Percentiles rank a stretch among this genome's conserved stretches.
Evolutionary conservation across 1,140 invertebrate genomes (phyloP).

Genomic region (Drosophila cardini): DNA sequence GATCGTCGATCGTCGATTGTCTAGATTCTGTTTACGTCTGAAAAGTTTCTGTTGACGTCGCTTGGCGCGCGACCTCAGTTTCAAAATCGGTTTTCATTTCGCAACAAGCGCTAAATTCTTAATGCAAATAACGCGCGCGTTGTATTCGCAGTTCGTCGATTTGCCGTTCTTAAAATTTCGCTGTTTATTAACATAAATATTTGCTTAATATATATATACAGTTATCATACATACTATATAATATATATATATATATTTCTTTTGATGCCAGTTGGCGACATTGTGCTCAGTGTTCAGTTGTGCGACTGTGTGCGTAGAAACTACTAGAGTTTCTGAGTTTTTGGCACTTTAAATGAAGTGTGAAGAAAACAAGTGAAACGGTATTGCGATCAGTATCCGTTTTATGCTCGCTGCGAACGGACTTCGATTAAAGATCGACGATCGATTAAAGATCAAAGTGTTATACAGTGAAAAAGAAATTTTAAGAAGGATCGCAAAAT

Average conservation of each 20-base stretch:
- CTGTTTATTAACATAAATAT: conserved; percentile 74
- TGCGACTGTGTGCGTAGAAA: conserved; percentile 61
- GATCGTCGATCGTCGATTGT: conserved; percentile 26
- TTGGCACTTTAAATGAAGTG: conserved; percentile 74
- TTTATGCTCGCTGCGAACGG: conserved; percentile 68
- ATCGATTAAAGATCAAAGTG: not conserved
- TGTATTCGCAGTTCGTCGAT: conserved; percentile 58
- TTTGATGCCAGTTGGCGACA: conserved; percentile 62
- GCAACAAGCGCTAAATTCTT: conserved; percentile 76
- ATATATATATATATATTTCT: conserved; percentile 69
- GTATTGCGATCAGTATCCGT: conserved; percentile 68
- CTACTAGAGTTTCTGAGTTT: conserved; percentile 65
- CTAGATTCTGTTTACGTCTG: conserved; percentile 29
- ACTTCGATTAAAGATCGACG: conserved; percentile 16
- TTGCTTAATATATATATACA: conserved; percentile 68
- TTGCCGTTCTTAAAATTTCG: conserved; percentile 63
- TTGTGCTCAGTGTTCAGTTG: conserved; percentile 6
- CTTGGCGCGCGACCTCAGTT: conserved; percentile 66
- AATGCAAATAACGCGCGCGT: conserved; percentile 63
- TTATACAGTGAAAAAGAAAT: not conserved
- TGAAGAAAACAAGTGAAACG: conserved; percentile 58
- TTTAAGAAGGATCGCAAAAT: not conserved
- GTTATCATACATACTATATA: conserved; percentile 69
- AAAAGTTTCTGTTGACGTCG: conserved; percentile 8
- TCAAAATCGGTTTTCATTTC: conserved; percentile 73